A percentile compares a stretch with the other conserved stretches of the same genome.
phyloP scores from a whole-genome alignment of 2,797 vertebrate species.

The Lepus oiostolus region DNA sequence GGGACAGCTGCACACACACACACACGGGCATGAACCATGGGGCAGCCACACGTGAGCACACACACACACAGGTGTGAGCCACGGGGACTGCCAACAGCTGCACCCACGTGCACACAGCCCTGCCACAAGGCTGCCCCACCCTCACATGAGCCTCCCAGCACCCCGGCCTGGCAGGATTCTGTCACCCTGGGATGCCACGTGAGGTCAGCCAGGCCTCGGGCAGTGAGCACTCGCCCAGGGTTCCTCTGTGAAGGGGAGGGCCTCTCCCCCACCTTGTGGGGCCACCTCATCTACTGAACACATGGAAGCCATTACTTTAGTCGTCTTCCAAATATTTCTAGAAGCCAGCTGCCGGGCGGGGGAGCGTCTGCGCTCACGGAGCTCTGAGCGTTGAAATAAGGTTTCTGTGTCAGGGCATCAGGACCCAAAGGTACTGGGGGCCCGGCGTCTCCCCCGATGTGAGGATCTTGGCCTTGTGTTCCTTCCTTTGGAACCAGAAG shows the following conservation, averaged over 20 bases:
- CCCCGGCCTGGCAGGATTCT: not conserved
- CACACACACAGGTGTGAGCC: no score
- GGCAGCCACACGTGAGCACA: no score
- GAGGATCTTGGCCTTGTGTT: not conserved
- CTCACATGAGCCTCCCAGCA: not conserved
- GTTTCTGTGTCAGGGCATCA: not conserved
- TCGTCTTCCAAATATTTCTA: slow-evolving; percentile 44
- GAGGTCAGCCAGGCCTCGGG: not conserved
- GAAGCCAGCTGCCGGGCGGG: not conserved
- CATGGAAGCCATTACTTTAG: slow-evolving; percentile 57
- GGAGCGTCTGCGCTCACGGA: not conserved
- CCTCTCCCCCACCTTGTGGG: not conserved
- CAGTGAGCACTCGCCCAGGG: not conserved
- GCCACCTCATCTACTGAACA: not conserved
- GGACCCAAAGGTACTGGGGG: not conserved
- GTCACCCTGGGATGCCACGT: not conserved
- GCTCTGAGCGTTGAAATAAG: not conserved
- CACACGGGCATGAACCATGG: no score
- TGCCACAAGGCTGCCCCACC: rapidly evolving
- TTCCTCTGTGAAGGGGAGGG: not conserved
- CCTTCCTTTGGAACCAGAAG: not conserved
- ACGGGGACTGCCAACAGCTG: no score
- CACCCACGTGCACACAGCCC: not conserved
- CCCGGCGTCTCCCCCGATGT: not conserved
- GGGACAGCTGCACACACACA: not conserved